Evolutionary conservation across 2,113 vertebrate genomes (phyloP).

Genomic region (Proterorhinus semilunaris): DNA sequence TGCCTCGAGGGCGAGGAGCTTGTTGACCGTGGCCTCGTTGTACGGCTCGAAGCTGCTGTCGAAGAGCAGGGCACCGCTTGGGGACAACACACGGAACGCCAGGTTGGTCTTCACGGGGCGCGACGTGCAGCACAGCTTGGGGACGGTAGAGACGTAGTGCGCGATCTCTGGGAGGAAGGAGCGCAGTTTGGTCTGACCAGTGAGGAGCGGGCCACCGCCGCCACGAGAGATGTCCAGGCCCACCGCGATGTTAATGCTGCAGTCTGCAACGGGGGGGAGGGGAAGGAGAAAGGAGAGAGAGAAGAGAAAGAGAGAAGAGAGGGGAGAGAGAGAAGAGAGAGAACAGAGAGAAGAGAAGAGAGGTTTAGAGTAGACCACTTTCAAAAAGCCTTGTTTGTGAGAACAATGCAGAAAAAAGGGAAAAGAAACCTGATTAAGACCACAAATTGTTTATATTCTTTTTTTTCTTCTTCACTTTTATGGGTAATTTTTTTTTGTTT

Average conservation of each 20-base stretch:
- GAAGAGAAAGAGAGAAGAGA: background rate
- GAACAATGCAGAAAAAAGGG: too few species aligned
- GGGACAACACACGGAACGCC: constrained; percentile 66
- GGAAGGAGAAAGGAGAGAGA: background rate
- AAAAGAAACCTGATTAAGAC: too few species aligned
- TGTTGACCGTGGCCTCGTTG: constrained; percentile 62
- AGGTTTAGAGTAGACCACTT: too few species aligned
- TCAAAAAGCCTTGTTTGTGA: too few species aligned
- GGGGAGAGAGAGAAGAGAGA: too few species aligned
- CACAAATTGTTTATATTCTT: too few species aligned
- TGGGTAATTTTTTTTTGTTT: too few species aligned
- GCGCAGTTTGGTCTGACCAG: constrained; percentile 63
- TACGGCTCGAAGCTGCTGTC: constrained; percentile 78
- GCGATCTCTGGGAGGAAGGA: constrained; percentile 71
- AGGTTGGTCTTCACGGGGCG: constrained; percentile 50
- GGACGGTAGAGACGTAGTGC: constrained; percentile 56
- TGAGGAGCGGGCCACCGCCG: constrained; percentile 30
- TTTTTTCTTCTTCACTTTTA: too few species aligned
- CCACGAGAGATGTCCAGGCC: constrained; percentile 81
- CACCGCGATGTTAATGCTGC: constrained; percentile 79
- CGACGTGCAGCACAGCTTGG: constrained; percentile 72
- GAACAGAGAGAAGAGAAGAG: too few species aligned
- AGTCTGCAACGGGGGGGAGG: constrained; percentile 60
- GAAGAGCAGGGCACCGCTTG: constrained; percentile 51
- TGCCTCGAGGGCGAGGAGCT: constrained; percentile 70